phyloP scores from a whole-genome alignment of 2,113 vertebrate species.

The human (Homo sapiens) region DNA sequence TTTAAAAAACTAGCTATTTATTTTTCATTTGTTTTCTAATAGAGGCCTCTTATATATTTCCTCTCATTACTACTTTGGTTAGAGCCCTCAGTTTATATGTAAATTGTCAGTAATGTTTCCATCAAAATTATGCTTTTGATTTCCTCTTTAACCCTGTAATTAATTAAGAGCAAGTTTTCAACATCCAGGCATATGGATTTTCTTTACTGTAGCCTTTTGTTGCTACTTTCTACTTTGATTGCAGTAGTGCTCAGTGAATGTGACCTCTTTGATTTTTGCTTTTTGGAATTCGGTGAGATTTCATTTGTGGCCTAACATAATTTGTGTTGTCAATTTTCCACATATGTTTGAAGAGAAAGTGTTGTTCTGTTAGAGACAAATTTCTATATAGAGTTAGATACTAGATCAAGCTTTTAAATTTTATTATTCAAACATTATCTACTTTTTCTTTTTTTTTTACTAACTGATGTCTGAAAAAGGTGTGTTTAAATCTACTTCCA shows the following conservation, averaged over 20 bases:
- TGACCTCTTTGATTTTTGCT: neutral
- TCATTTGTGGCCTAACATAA: neutral
- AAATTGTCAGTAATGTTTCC: neutral
- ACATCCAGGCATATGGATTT: neutral
- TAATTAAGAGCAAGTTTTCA: neutral
- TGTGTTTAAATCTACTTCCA: neutral
- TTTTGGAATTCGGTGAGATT: conserved; percentile 11
- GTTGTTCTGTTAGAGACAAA: neutral
- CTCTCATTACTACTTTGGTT: neutral
- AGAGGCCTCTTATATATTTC: neutral
- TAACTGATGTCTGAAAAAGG: neutral
- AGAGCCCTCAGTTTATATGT: neutral
- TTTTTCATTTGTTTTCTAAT: neutral
- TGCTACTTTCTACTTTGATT: neutral
- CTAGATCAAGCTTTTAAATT: neutral
- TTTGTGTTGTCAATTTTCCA: neutral
- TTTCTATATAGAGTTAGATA: neutral
- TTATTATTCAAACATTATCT: neutral
- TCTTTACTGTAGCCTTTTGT: neutral
- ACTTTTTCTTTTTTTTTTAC: neutral
- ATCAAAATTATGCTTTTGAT: neutral
- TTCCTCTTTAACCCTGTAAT: neutral
- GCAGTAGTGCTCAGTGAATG: neutral
- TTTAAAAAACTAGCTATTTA: neutral
- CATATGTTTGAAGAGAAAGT: neutral